These are phyloP conservation scores for Lepilemur ruficaudatus DNA, from an alignment of 2,797 vertebrate species.

Conservation along the genomic window DNA sequence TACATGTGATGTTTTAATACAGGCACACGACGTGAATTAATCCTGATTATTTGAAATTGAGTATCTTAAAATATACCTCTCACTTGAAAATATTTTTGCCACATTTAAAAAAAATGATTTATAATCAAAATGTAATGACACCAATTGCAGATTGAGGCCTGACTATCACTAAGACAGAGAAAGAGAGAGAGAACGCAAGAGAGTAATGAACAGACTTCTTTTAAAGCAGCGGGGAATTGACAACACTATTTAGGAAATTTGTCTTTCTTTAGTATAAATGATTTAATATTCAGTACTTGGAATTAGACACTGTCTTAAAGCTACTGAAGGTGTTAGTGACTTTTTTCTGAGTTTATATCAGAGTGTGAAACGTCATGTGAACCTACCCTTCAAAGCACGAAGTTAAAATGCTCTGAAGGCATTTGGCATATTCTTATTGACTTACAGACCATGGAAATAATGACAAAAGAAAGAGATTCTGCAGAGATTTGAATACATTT, in stretches of 20 bases:
- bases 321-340: not conserved
- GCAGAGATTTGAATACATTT: conserved; percentile 56
- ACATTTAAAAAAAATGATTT: not conserved
- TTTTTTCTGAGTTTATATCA: not conserved
- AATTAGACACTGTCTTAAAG: not conserved
- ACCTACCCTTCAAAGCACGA: not conserved
- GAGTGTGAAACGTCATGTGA: not conserved
- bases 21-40: not conserved
- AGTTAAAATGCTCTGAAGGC: not conserved
- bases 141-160: not conserved
- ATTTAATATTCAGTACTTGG: not conserved
- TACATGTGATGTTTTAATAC: not conserved
- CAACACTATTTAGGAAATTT: not conserved
- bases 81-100: not conserved
- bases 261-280: not conserved
- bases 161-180: not conserved
- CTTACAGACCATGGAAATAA: conserved; percentile 59
- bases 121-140: not conserved
- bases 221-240: not conserved
- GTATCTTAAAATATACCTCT: not conserved
- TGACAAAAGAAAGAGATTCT: conserved; percentile 30
- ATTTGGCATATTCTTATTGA: conserved; percentile 17
- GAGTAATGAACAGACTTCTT: not conserved
- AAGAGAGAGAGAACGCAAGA: not conserved
- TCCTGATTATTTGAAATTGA: not conserved